Base-by-base conservation (phyloP, 2,888 invertebrate species). In the Andrena fulva region DNA sequence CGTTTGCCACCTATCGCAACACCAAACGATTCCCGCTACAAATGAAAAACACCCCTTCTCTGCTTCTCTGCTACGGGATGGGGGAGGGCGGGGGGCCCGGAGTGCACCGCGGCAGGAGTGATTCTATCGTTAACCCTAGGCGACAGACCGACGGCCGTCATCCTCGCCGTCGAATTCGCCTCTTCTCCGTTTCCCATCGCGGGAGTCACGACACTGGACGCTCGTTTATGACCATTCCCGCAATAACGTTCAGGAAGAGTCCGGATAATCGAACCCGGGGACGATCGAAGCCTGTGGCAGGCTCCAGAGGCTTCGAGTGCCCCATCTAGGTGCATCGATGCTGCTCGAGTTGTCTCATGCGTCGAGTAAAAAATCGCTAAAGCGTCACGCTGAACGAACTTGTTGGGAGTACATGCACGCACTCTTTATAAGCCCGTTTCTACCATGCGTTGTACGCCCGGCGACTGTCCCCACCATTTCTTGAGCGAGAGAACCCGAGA, bases 21-120 rank as follows among this genome's bases (percentile, higher is more conserved):
- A 89, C 88, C 88, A 89, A 90, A 90, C 89, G 87, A 90, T 90
- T 90, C 85, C 87, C 81, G 70, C 83, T 85, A 80, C 83, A 82
- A 90, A 91, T 86, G 66, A 89, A 89, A 89, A 86, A 79, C 76
- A 83, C 80, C 77, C 82, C 80, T 33, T 29, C 20, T 24, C 20
- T 24, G 42, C 10, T 31, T 24, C 54, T 50, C 33, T 24, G 54
- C 60, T n/a, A 60, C 24, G 67, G 70, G 60, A 12, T 42, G 33
- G 59, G 16, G 20, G 12, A n/a, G 35, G 56, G n/a, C 16, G 7
- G 1, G 24, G 12, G 69, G 12, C 24, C 66, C 59, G 24, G 48
- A 63, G 60, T 80, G 81, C 78, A 67, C 72, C 52, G 76, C 64
- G 77, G 74, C 56, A 66, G 79, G 77, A 66, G 76, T 42, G 72